phyloP scores from a whole-genome alignment of 35 echinoderm and acorn worm species.

The Heliocidaris tuberculata region DNA sequence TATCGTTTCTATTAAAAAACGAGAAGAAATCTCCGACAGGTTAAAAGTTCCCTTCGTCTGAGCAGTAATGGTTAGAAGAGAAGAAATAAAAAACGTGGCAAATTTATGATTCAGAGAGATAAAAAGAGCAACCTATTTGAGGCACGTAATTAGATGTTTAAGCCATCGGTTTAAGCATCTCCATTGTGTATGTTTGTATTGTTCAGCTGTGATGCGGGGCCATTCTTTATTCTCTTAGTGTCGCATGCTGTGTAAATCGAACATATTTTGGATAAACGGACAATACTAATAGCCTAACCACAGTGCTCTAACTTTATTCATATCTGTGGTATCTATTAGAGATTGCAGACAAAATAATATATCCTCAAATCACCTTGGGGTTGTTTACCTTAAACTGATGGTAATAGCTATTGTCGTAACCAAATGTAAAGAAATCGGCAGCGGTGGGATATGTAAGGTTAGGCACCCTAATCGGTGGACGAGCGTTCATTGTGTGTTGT shows the following conservation, averaged over 20 bases:
- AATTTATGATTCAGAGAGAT: background rate
- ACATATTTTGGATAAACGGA: background rate
- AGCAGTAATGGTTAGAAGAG: background rate
- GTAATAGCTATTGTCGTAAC: background rate
- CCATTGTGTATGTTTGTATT: background rate
- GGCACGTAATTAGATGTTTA: background rate
- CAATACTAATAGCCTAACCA: conserved; percentile 11
- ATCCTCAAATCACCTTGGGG: background rate
- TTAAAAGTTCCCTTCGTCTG: background rate
- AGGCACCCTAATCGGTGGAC: background rate
- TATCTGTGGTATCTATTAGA: background rate
- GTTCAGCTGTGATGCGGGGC: background rate
- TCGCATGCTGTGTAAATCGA: background rate
- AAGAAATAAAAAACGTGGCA: background rate
- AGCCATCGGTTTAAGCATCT: background rate
- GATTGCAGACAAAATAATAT: conserved; percentile 13
- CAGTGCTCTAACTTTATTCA: background rate
- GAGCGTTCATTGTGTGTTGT: background rate
- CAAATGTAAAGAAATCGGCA: background rate
- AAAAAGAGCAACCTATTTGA: conserved; percentile 9
- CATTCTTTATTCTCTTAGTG: background rate
- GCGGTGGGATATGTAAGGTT: background rate
- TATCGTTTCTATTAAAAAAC: background rate
- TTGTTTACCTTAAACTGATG: background rate
- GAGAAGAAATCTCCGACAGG: background rate